Percentiles rank a stretch among this genome's conserved stretches.
Evolutionary conservation across 2,888 invertebrate species (phyloP).

Genomic region (Oscheius onirici): DNA sequence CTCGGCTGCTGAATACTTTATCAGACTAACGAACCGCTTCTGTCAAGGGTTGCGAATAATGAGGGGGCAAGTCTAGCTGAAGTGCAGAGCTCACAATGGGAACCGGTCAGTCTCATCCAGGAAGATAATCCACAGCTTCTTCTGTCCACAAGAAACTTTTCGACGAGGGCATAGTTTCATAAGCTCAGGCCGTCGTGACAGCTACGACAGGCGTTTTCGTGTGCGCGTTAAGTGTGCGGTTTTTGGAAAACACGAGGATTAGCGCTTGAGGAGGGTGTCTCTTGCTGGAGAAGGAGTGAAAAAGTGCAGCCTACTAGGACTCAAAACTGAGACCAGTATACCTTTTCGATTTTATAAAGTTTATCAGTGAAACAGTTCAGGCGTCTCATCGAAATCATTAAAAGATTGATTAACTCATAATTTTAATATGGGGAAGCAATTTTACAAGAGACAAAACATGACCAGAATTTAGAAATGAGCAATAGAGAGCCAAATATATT

Average conservation of each 20-base stretch:
- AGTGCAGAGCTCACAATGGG: slow-evolving; percentile 9
- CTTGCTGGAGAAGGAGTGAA: not conserved
- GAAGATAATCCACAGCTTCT: not conserved
- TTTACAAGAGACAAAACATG: no score
- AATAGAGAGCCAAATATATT: no score
- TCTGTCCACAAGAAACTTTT: not conserved
- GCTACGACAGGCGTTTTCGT: slow-evolving; percentile 24
- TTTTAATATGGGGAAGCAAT: no score
- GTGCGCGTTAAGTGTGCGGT: slow-evolving; percentile 31
- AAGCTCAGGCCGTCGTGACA: slow-evolving; percentile 10
- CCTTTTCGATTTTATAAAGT: no score
- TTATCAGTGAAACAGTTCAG: no score
- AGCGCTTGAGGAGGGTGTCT: slow-evolving; percentile 20
- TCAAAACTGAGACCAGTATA: no score
- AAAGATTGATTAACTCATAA: no score
- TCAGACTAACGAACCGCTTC: slow-evolving; percentile 33
- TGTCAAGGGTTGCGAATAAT: slow-evolving; percentile 28
- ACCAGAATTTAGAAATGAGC: no score
- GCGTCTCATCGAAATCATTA: no score
- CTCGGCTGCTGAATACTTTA: slow-evolving; percentile 33
- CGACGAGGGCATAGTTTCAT: not conserved
- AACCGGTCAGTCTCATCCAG: slow-evolving; percentile 15
- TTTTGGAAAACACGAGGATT: slow-evolving; percentile 32
- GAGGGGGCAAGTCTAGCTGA: slow-evolving; percentile 24
- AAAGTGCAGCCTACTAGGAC: not conserved